Percentiles rank a stretch among this genome's conserved stretches.
Conservation (phyloP, 1,140 invertebrate genomes). For the Cydia strobilella region DNA sequence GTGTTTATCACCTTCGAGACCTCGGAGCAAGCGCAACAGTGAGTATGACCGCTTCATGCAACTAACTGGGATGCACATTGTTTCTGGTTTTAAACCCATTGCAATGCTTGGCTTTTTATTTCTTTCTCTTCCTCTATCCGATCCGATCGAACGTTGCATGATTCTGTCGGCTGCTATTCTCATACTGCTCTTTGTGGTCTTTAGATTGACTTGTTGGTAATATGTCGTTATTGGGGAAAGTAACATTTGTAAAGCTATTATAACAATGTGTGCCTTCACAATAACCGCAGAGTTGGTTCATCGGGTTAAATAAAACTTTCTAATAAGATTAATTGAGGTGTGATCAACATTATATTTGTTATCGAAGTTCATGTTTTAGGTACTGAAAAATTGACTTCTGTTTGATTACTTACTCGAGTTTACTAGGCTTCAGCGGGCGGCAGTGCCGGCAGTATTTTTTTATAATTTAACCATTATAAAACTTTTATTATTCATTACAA, state of each 20-base stretch:
- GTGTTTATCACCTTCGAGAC: constrained; percentile 93
- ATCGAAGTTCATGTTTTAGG: background rate
- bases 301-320: too few species aligned
- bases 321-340: too few species aligned
- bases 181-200: constrained; percentile 12
- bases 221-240: background rate
- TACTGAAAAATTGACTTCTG: background rate
- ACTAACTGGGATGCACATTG: constrained; percentile 27
- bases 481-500: too few species aligned
- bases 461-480: too few species aligned
- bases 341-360: background rate
- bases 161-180: constrained; percentile 24
- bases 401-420: background rate
- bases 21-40: constrained; percentile 94
- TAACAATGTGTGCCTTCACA: background rate
- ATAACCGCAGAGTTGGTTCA: background rate
- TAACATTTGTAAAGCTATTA: background rate
- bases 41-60: constrained; percentile 79
- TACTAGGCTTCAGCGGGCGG: too few species aligned
- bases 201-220: background rate
- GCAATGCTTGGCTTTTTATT: constrained; percentile 42
- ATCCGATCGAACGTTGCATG: constrained; percentile 26
- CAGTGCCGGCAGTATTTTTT: too few species aligned
- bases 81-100: constrained; percentile 31
- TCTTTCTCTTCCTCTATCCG: constrained; percentile 43